These are phyloP conservation scores for Terrapene triunguis DNA, from an alignment of 2,113 vertebrate genomes.

Conservation along the genomic window DNA sequence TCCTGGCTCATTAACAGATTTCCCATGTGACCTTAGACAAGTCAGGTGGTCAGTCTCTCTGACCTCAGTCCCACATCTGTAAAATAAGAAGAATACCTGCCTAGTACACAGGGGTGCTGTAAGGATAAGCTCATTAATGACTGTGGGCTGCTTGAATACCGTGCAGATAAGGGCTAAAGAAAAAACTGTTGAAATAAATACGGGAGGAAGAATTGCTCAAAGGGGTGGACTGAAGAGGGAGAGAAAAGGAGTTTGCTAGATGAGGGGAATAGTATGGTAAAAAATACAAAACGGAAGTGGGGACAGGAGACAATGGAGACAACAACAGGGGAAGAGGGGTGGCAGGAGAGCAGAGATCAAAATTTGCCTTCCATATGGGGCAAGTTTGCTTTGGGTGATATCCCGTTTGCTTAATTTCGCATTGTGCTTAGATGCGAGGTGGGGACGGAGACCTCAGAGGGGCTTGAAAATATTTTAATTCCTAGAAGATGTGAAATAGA, in stretches of 20 bases:
- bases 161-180: conserved; percentile 1
- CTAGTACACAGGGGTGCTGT: background rate
- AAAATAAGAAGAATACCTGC: conserved; percentile 54
- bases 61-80: conserved; percentile 6
- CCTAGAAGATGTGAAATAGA: background rate
- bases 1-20: background rate
- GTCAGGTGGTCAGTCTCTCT: background rate
- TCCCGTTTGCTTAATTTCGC: background rate
- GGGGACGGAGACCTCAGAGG: background rate
- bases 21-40: background rate
- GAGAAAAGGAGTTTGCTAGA: background rate
- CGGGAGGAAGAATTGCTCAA: background rate
- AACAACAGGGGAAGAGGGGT: background rate
- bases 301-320: background rate
- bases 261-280: background rate
- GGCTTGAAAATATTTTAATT: background rate
- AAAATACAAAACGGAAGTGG: background rate
- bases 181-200: background rate
- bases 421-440: background rate
- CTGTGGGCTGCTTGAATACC: conserved; percentile 10
- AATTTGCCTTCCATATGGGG: background rate
- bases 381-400: background rate
- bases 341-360: background rate
- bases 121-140: conserved; percentile 18
- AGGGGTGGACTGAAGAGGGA: background rate